phyloP scores from a whole-genome alignment of 2,888 invertebrate species.

The Panopea generosa region DNA sequence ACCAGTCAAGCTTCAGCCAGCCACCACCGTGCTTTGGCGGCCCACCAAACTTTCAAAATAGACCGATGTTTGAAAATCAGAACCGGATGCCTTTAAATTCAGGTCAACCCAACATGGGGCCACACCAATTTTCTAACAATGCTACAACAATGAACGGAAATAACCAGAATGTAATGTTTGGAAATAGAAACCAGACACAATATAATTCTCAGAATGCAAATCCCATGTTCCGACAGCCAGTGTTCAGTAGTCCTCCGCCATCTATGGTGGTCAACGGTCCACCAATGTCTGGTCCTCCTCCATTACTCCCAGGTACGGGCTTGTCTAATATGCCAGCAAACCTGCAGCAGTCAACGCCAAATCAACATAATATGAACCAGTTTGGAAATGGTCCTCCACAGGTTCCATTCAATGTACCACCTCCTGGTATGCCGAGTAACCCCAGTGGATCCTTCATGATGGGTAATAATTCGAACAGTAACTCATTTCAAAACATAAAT shows the following conservation, averaged over 20 bases:
- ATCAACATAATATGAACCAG: neutral
- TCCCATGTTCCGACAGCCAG: neutral
- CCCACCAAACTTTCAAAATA: slow-evolving; percentile 39
- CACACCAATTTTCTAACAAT: neutral
- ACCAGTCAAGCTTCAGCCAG: neutral
- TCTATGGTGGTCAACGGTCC: neutral
- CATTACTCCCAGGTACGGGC: neutral
- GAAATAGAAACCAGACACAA: neutral
- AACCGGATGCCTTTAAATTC: too few relatives aligned
- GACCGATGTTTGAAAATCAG: neutral
- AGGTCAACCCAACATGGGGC: neutral
- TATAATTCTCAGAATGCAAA: neutral
- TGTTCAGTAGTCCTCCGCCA: neutral
- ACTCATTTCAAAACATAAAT: neutral
- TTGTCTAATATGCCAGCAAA: neutral
- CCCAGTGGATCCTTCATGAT: neutral
- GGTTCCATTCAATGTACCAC: neutral
- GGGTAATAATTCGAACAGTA: neutral
- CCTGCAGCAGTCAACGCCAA: neutral
- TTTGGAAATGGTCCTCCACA: neutral
- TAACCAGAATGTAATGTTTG: neutral
- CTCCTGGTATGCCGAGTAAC: neutral
- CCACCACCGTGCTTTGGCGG: slow-evolving; percentile 35
- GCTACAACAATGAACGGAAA: neutral
- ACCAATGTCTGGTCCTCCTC: neutral